A percentile compares a stretch with the other conserved stretches of the same genome.
Conservation (phyloP, 64 coral and sea anemone species). For the Pocillopora damicornis region DNA sequence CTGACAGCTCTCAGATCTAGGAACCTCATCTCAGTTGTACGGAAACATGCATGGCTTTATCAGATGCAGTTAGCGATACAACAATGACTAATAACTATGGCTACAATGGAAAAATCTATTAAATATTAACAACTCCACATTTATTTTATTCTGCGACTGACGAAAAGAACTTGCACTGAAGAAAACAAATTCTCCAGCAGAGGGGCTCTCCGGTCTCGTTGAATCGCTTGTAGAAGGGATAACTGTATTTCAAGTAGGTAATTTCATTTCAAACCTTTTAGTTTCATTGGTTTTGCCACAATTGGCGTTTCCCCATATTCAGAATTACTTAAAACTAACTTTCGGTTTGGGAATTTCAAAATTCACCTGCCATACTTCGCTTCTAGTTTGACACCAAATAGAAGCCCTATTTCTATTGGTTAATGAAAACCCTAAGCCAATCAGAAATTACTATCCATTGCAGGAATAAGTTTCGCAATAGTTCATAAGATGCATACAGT, state of each 20-base stretch:
- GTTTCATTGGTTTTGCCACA: not conserved
- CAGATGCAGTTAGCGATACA: too few species aligned
- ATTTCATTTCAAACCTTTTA: not conserved
- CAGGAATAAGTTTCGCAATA: not conserved
- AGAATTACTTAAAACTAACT: not conserved
- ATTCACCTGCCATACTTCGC: not conserved
- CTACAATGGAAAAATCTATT: too few species aligned
- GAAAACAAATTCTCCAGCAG: too few species aligned
- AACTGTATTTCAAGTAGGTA: not conserved
- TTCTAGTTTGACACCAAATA: not conserved
- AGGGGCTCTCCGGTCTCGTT: too few species aligned
- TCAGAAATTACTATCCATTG: conserved; percentile 49
- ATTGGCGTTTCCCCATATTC: not conserved
- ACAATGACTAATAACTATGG: too few species aligned
- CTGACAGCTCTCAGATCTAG: too few species aligned
- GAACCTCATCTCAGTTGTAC: too few species aligned
- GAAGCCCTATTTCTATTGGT: conserved; percentile 65
- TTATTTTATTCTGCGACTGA: too few species aligned
- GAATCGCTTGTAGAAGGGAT: too few species aligned
- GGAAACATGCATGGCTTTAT: too few species aligned
- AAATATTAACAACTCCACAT: too few species aligned
- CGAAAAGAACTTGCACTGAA: too few species aligned
- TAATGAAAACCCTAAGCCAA: conserved; percentile 23
- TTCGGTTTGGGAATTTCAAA: not conserved
- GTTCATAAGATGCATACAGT: conserved; percentile 46